These are phyloP conservation scores for Zaprionus tsacasi DNA, from an alignment of 1,140 invertebrate species.

Conservation along the genomic window DNA sequence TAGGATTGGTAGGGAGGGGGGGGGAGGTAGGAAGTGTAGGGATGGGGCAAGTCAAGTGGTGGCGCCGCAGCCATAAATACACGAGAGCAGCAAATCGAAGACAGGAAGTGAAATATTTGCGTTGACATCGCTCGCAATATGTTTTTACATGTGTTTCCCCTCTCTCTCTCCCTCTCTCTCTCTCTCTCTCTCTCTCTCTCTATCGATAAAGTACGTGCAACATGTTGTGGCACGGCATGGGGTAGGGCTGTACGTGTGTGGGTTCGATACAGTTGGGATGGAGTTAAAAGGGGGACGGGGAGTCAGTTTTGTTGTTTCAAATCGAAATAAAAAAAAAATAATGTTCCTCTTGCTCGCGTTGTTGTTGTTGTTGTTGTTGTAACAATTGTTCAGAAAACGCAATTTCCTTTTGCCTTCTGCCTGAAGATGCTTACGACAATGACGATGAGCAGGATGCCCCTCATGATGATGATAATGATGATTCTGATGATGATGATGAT, in stretches of 20 bases:
- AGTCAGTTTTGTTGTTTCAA: slow-evolving; percentile 61
- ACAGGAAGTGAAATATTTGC: slow-evolving; percentile 80
- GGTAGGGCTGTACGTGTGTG: not conserved
- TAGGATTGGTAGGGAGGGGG: too few relatives aligned
- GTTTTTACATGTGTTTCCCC: slow-evolving; percentile 51
- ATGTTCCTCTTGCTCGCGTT: not conserved
- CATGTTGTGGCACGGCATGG: slow-evolving; percentile 5
- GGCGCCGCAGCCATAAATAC: slow-evolving; percentile 35
- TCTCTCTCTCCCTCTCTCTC: too few relatives aligned
- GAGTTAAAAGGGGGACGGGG: not conserved
- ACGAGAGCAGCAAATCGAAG: slow-evolving; percentile 46
- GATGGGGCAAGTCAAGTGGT: slow-evolving; percentile 20
- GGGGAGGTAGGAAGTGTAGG: not conserved
- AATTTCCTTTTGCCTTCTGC: slow-evolving; percentile 42
- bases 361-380: slow-evolving; percentile 46
- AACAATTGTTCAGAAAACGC: slow-evolving; percentile 73
- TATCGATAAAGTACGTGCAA: not conserved
- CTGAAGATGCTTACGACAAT: slow-evolving; percentile 24
- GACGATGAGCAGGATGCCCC: not conserved
- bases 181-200: too few relatives aligned
- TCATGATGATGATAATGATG: slow-evolving; percentile 2
- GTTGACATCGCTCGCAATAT: slow-evolving; percentile 63
- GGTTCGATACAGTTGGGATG: not conserved
- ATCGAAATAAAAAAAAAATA: slow-evolving; percentile 19
- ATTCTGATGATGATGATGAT: slow-evolving; percentile 2